phyloP scores from a whole-genome alignment of 1,140 invertebrate genomes.

The Euglossa dilemma region DNA sequence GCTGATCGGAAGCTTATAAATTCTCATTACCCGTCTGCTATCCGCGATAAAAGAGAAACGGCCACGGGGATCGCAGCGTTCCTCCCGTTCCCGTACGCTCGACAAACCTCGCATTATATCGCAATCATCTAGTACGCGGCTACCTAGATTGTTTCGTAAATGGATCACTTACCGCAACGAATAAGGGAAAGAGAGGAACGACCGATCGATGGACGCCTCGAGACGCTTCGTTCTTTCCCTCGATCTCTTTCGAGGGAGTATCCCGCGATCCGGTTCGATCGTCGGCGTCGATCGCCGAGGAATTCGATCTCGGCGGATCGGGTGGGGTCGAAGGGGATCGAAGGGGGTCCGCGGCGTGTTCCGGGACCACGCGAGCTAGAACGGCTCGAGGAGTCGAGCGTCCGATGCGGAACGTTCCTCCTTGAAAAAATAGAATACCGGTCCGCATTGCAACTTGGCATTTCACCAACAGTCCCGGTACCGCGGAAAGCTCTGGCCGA shows the following conservation, averaged over 20 bases:
- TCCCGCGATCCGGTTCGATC: neutral
- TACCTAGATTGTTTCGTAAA: conserved; percentile 51
- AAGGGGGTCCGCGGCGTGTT: neutral
- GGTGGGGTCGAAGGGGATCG: too few relatives aligned
- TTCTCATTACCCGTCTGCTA: conserved; percentile 18
- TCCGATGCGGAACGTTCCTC: neutral
- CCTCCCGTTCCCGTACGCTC: neutral
- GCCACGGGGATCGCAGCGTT: conserved; percentile 1
- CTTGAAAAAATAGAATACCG: conserved; percentile 36
- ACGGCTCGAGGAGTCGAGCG: neutral
- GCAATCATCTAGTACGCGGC: conserved; percentile 34
- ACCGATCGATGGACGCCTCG: neutral
- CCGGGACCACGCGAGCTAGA: neutral
- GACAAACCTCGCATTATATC: conserved; percentile 41
- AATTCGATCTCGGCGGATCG: neutral
- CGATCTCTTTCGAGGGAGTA: conserved; percentile 24
- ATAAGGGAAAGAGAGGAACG: neutral
- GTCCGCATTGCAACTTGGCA: conserved; percentile 38
- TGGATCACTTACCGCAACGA: conserved; percentile 30
- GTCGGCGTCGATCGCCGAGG: neutral
- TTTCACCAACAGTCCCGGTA: conserved; percentile 31
- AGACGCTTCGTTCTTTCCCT: neutral
- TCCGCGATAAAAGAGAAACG: conserved; percentile 6
- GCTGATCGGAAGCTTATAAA: conserved; percentile 36
- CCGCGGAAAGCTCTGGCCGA: conserved; percentile 36